A percentile compares a stretch with the other conserved stretches of the same genome.
These are phyloP conservation scores for Crossaster papposus DNA, from an alignment of 53 echinoderm and acorn worm genomes.

Conservation along the genomic window DNA sequence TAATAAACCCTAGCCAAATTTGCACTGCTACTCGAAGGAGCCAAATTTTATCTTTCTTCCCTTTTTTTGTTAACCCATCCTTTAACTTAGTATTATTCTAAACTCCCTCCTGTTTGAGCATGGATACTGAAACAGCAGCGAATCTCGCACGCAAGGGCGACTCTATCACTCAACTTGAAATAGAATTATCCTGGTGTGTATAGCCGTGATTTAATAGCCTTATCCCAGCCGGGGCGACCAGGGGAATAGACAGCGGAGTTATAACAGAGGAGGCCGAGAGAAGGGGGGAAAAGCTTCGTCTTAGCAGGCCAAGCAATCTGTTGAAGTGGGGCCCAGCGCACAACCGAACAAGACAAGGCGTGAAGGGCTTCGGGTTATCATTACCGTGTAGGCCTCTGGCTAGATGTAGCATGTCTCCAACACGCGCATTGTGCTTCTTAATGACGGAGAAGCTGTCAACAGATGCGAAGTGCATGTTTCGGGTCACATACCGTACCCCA, in stretches of 20 bases:
- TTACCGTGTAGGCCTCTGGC: conserved; percentile 17
- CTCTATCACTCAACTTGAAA: conserved; percentile 49
- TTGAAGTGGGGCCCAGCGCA: conserved; percentile 21
- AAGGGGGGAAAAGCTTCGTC: background rate
- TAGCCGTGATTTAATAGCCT: conserved; percentile 55
- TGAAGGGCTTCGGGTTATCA: conserved; percentile 38
- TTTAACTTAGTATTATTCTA: background rate
- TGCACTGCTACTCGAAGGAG: background rate
- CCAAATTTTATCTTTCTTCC: background rate
- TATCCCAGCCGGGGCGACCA: conserved; percentile 24
- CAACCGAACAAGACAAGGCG: conserved; percentile 25
- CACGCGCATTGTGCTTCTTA: conserved; percentile 37
- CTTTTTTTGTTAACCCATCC: too few species aligned
- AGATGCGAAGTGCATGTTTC: background rate
- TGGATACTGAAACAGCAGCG: conserved; percentile 35
- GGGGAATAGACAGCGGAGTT: conserved; percentile 17
- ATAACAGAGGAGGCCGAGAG: background rate
- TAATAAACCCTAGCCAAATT: conserved; percentile 43
- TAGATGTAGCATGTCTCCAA: conserved; percentile 5
- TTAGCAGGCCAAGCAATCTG: conserved; percentile 28
- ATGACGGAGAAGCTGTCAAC: background rate
- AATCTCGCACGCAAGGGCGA: background rate
- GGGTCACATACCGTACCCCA: background rate
- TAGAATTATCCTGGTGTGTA: conserved; percentile 21
- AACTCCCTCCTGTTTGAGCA: background rate